These are phyloP conservation scores for Drosophila suboccidentalis DNA, from an alignment of 2,888 invertebrate species.

Conservation along the genomic window DNA sequence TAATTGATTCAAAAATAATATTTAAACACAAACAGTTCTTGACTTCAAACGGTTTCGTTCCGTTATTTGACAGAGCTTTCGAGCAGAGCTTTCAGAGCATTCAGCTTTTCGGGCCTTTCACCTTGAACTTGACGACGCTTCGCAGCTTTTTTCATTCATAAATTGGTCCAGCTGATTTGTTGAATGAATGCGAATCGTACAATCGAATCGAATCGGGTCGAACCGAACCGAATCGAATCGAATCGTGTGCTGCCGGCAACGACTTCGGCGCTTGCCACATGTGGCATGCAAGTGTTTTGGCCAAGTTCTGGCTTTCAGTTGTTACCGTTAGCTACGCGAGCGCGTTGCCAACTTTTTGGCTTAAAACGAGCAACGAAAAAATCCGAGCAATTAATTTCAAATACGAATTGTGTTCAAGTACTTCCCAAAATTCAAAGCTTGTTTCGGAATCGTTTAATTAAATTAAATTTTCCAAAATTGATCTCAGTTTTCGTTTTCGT, in stretches of 20 bases:
- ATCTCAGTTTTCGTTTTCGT: not conserved
- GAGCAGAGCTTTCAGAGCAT: too few species aligned
- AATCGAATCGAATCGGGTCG: not conserved
- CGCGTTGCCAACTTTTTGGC: slow-evolving; percentile 52
- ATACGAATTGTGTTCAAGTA: slow-evolving; percentile 1
- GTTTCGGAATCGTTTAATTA: not conserved
- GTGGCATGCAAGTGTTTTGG: slow-evolving; percentile 70
- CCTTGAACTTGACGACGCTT: slow-evolving; percentile 61
- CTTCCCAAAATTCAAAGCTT: not conserved
- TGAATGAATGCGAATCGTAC: slow-evolving; percentile 7
- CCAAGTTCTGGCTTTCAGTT: slow-evolving; percentile 50
- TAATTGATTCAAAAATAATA: too few species aligned
- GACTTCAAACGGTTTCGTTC: too few species aligned
- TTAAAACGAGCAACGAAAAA: slow-evolving; percentile 42
- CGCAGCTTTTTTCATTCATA: slow-evolving; percentile 67
- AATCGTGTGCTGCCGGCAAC: slow-evolving; percentile 29
- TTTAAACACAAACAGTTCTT: too few species aligned
- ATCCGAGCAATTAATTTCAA: not conserved
- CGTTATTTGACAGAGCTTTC: too few species aligned
- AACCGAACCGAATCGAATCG: not conserved
- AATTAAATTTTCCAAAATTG: not conserved
- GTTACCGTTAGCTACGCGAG: slow-evolving; percentile 71
- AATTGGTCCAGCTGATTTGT: slow-evolving; percentile 12
- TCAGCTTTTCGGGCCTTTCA: slow-evolving; percentile 33
- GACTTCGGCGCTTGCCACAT: slow-evolving; percentile 58